These are phyloP conservation scores for Temnopleurus reevesii DNA, from an alignment of 53 echinoderm and acorn worm genomes.

Conservation along the genomic window DNA sequence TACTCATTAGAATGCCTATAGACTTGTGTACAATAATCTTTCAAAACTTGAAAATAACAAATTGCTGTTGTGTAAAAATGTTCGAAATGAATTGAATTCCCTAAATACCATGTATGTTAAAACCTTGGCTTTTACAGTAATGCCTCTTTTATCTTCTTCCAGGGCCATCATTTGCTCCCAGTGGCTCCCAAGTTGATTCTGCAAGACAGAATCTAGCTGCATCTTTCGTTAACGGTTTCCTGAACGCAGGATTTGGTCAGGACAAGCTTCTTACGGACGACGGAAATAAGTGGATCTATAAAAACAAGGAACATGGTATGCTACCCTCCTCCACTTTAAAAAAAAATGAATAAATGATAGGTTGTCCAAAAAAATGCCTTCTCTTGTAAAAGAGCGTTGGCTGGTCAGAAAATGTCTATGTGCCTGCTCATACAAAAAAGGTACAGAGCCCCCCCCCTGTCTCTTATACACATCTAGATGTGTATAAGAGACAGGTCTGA, in stretches of 20 bases:
- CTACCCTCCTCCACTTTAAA: background rate
- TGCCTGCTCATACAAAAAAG: too few relatives aligned
- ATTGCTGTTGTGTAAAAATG: too few relatives aligned
- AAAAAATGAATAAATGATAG: background rate
- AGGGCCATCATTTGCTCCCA: constrained; percentile 93
- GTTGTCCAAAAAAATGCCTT: background rate
- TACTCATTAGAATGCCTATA: too few relatives aligned
- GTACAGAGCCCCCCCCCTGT: too few relatives aligned
- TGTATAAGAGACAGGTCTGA: too few relatives aligned
- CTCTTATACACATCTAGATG: too few relatives aligned
- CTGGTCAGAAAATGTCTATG: too few relatives aligned
- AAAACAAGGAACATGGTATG: constrained; percentile 98
- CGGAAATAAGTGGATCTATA: constrained; percentile 97
- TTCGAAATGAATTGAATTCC: too few relatives aligned
- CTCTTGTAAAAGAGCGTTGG: too few relatives aligned
- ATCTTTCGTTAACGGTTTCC: constrained; percentile 95
- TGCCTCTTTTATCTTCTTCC: background rate
- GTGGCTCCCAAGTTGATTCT: constrained; percentile 85
- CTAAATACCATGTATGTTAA: too few relatives aligned
- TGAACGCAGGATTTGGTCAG: constrained; percentile 95
- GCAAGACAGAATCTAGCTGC: constrained; percentile 94
- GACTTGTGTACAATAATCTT: too few relatives aligned
- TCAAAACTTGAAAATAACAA: too few relatives aligned
- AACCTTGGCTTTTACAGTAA: background rate
- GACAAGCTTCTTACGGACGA: constrained; percentile 96